Percentiles rank a stretch among this genome's conserved stretches.
Evolutionary conservation across 1,140 invertebrate genomes (phyloP).

Genomic region (Steinernema feltiae): DNA sequence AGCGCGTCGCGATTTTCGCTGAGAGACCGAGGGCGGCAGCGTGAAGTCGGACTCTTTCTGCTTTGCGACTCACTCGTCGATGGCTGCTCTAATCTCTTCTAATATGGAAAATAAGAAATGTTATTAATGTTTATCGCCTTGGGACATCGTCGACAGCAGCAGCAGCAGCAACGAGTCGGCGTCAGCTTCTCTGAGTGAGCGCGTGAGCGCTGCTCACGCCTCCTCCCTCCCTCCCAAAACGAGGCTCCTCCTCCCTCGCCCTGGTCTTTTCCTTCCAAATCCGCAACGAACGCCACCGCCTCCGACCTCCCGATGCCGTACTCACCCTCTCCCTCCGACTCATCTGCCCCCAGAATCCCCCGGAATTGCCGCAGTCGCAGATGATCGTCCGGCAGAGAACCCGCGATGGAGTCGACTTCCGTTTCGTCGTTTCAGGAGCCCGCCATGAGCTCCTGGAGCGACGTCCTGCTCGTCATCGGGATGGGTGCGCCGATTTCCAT

Average conservation of each 20-base stretch:
- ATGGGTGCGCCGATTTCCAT: too few species aligned
- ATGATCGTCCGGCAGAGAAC: too few species aligned
- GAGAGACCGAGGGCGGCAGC: neutral
- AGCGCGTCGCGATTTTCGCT: too few species aligned
- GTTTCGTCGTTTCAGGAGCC: conserved; percentile 9
- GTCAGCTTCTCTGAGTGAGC: neutral
- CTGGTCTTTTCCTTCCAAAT: neutral
- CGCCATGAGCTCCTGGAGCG: neutral
- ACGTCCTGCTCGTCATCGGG: neutral
- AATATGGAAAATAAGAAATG: conserved; percentile 12
- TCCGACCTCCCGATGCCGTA: neutral
- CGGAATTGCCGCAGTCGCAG: too few species aligned
- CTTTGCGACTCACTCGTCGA: neutral
- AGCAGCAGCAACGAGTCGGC: neutral
- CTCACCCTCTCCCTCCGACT: neutral
- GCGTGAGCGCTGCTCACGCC: neutral
- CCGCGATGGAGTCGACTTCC: neutral
- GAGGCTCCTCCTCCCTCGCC: neutral
- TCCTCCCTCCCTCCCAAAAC: neutral
- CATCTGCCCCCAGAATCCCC: neutral
- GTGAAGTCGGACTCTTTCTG: neutral
- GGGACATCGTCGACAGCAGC: neutral
- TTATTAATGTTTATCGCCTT: conserved; percentile 15
- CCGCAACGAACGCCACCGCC: neutral
- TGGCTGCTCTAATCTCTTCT: conserved; percentile 4